Conservation (phyloP, 2,888 invertebrate genomes). For the Callyntrura sp. region DNA sequence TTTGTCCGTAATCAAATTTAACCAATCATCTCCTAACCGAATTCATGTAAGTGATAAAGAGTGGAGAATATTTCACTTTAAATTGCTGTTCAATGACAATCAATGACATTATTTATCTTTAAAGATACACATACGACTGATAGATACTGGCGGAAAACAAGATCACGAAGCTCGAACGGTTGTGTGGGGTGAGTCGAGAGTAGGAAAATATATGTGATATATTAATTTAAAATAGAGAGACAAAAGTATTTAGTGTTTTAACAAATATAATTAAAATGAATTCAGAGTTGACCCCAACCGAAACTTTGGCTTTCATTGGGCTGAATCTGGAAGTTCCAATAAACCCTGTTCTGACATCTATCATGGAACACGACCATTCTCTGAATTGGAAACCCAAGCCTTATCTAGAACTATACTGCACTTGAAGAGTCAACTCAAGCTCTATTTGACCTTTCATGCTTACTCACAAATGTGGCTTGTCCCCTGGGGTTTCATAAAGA, state of each 20-base stretch:
- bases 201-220: too few relatives aligned
- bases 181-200: slow-evolving; percentile 49
- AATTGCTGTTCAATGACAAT: too few relatives aligned
- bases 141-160: slow-evolving; percentile 90
- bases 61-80: too few relatives aligned
- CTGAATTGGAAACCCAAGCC: slow-evolving; percentile 90
- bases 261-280: too few relatives aligned
- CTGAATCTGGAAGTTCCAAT: slow-evolving; percentile 88
- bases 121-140: slow-evolving; percentile 90
- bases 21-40: too few relatives aligned
- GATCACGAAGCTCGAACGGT: slow-evolving; percentile 82
- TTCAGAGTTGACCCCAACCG: slow-evolving; percentile 91
- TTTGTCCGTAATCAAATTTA: too few relatives aligned
- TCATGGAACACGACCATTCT: slow-evolving; percentile 87
- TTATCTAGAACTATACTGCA: slow-evolving; percentile 88
- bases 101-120: background rate
- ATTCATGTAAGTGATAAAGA: too few relatives aligned
- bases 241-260: too few relatives aligned
- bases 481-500: slow-evolving; percentile 91
- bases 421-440: slow-evolving; percentile 86
- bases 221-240: too few relatives aligned
- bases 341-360: slow-evolving; percentile 86
- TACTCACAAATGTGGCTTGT: slow-evolving; percentile 93
- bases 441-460: slow-evolving; percentile 92
- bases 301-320: slow-evolving; percentile 96